Conservation (phyloP, 35 echinoderm and acorn worm genomes). For the Heliocidaris erythrogramma region DNA sequence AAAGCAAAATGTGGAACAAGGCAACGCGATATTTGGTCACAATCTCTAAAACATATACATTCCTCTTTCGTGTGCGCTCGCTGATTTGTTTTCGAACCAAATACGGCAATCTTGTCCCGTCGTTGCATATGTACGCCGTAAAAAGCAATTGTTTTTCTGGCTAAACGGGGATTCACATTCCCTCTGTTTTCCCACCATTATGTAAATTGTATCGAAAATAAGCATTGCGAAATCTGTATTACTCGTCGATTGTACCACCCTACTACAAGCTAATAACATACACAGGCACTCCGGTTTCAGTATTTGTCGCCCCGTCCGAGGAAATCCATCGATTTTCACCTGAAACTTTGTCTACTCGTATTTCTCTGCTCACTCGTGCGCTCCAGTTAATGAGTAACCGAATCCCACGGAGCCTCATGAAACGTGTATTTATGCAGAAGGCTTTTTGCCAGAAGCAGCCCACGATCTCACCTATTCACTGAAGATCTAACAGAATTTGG, state of each 20-base stretch:
- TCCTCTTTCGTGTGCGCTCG: not conserved
- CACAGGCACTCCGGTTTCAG: not conserved
- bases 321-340: conserved; percentile 10
- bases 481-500: not conserved
- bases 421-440: conserved; percentile 32
- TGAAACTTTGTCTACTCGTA: conserved; percentile 3
- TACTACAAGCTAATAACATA: not conserved
- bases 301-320: not conserved
- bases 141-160: not conserved
- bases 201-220: not conserved
- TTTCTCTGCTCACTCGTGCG: conserved; percentile 13
- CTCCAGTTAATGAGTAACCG: conserved; percentile 47
- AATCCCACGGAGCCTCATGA: not conserved
- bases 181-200: not conserved
- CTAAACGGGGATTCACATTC: too few relatives aligned
- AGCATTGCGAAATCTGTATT: not conserved
- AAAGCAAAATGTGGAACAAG: not conserved
- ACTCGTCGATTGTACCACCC: not conserved
- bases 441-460: not conserved
- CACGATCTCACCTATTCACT: not conserved
- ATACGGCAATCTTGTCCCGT: not conserved
- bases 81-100: not conserved
- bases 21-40: not conserved
- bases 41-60: not conserved
- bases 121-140: not conserved